A percentile compares a stretch with the other conserved stretches of the same genome.
These are phyloP conservation scores for Myrmecophaga tridactyla DNA, from an alignment of 2,113 vertebrate genomes.

Conservation along the genomic window DNA sequence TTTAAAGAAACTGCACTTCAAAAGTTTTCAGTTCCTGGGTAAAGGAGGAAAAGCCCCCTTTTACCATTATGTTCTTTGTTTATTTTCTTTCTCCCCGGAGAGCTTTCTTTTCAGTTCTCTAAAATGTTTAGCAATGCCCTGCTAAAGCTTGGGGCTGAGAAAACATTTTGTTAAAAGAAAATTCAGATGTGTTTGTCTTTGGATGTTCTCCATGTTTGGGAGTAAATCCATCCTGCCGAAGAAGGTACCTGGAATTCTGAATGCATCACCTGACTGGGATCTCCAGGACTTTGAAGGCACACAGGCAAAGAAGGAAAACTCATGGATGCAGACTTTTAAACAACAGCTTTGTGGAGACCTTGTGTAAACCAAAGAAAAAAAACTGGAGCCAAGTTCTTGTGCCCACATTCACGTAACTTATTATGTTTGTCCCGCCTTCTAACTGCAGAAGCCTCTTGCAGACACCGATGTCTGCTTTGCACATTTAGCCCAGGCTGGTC, in stretches of 20 bases:
- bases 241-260: background rate
- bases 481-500: background rate
- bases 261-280: too few relatives aligned
- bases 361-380: fast-evolving
- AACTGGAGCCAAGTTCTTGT: background rate
- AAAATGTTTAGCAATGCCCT: conserved; percentile 3
- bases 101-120: conserved; percentile 1
- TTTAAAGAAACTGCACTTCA: conserved; percentile 17
- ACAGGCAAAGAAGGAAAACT: too few relatives aligned
- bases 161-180: conserved; percentile 35
- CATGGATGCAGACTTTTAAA: background rate
- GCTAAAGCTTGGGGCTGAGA: conserved; percentile 32
- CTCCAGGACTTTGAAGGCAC: background rate
- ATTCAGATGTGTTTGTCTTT: conserved; percentile 48
- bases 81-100: conserved; percentile 47
- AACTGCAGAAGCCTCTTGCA: background rate
- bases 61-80: conserved; percentile 9
- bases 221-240: background rate
- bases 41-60: background rate
- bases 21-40: background rate
- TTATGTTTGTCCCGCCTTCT: background rate
- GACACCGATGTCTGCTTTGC: background rate
- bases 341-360: background rate
- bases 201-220: background rate
- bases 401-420: background rate